Percentiles rank a stretch among this genome's conserved stretches.
Evolutionary conservation across 2,113 vertebrate species (phyloP).

Genomic region (Solea solea): DNA sequence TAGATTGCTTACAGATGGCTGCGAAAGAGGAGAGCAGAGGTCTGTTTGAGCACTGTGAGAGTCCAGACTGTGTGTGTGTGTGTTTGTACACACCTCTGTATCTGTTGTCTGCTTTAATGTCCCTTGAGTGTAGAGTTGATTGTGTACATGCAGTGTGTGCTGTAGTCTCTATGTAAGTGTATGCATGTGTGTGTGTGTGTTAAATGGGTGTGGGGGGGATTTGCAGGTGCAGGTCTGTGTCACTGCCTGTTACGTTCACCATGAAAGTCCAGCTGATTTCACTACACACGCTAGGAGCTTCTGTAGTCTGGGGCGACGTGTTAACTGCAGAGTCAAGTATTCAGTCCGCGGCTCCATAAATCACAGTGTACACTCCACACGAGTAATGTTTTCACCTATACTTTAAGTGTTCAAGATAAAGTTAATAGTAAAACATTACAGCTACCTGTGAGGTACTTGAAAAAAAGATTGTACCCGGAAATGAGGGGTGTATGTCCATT

Average conservation of each 20-base stretch:
- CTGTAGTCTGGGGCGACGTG: conserved; percentile 39
- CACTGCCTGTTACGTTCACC: conserved; percentile 40
- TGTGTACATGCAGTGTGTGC: neutral
- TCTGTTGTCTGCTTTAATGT: neutral
- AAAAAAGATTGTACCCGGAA: no score
- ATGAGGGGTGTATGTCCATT: no score
- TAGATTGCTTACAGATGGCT: conserved; percentile 83
- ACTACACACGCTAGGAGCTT: conserved; percentile 23
- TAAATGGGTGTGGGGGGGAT: conserved; percentile 33
- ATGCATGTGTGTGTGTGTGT: conserved; percentile 8
- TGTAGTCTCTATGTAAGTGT: neutral
- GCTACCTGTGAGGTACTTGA: neutral
- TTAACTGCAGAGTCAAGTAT: conserved; percentile 35
- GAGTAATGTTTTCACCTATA: conserved; percentile 27
- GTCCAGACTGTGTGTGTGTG: conserved; percentile 11
- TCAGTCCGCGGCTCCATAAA: conserved; percentile 36
- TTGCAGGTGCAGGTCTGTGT: conserved; percentile 64
- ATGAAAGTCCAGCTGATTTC: conserved; percentile 60
- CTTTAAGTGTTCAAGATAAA: conserved; percentile 34
- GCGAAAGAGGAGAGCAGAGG: conserved; percentile 52
- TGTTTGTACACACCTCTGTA: neutral
- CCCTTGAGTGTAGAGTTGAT: neutral
- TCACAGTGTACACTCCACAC: conserved; percentile 24
- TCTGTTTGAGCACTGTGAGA: conserved; percentile 27
- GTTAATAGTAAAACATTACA: conserved; percentile 27